Evolutionary conservation across 1,140 invertebrate species (phyloP).

Genomic region (Cryptotermes secundus): DNA sequence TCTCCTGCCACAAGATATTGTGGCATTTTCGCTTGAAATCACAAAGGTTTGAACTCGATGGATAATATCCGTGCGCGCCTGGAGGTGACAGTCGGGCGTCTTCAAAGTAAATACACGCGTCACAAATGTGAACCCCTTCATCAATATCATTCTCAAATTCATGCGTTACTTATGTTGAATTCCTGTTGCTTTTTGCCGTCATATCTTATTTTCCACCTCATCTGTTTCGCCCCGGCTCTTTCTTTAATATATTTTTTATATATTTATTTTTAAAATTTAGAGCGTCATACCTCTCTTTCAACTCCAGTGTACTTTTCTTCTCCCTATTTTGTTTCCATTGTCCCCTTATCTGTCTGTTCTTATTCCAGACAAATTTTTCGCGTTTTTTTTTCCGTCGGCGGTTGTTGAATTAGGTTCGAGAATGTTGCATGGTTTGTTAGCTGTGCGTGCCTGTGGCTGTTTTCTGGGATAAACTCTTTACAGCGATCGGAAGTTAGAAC

Average conservation of each 20-base stretch:
- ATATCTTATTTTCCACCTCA: neutral
- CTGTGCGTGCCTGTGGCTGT: neutral
- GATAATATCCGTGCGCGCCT: neutral
- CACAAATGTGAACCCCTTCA: neutral
- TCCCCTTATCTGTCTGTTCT: neutral
- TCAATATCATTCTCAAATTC: neutral
- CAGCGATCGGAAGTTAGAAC: neutral
- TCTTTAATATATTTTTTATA: neutral
- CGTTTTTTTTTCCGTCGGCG: neutral
- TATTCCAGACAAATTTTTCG: neutral
- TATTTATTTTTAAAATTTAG: neutral
- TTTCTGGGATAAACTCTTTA: neutral
- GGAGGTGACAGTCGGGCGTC: neutral
- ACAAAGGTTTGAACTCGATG: neutral
- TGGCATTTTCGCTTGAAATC: neutral
- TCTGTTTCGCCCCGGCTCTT: neutral
- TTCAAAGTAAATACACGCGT: neutral
- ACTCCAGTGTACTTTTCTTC: neutral
- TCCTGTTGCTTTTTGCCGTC: constrained; percentile 1
- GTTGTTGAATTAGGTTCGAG: neutral
- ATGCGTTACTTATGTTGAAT: neutral
- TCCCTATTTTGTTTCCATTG: neutral
- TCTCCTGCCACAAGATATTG: neutral
- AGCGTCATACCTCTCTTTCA: neutral
- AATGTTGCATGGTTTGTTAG: neutral